A percentile compares a stretch with the other conserved stretches of the same genome.
phyloP scores from a whole-genome alignment of 2,888 invertebrate species.

The Deroplatys truncata region DNA sequence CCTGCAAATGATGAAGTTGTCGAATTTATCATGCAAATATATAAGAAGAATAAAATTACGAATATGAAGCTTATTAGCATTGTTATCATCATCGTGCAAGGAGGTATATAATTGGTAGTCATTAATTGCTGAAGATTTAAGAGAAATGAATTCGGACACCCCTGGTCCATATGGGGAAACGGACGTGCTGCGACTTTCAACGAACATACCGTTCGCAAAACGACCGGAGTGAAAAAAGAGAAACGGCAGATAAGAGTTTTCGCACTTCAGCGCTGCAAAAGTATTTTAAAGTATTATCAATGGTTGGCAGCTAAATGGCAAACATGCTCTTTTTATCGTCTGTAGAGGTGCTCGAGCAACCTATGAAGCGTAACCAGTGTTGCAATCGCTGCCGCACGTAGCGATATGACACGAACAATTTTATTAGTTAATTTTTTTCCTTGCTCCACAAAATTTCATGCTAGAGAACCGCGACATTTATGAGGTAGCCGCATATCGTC shows the following conservation, averaged over 20 bases:
- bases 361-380: too few species aligned
- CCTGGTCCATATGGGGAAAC: neutral
- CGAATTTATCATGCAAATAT: too few species aligned
- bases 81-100: too few species aligned
- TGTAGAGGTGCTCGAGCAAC: neutral
- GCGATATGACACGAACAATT: neutral
- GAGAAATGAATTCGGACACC: neutral
- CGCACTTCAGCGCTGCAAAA: neutral
- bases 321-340: neutral
- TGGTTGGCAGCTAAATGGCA: neutral
- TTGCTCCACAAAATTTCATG: neutral
- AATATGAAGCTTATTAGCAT: too few species aligned
- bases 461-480: neutral
- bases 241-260: neutral
- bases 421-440: neutral
- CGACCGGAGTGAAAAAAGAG: neutral
- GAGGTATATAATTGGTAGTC: too few species aligned
- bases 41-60: too few species aligned
- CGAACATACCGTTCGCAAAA: neutral
- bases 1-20: too few species aligned
- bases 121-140: neutral
- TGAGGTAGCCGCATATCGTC: neutral
- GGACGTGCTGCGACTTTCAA: neutral
- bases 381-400: neutral
- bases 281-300: neutral